Conservation (phyloP, 1,140 invertebrate species). For the Laodelphax striatellus region DNA sequence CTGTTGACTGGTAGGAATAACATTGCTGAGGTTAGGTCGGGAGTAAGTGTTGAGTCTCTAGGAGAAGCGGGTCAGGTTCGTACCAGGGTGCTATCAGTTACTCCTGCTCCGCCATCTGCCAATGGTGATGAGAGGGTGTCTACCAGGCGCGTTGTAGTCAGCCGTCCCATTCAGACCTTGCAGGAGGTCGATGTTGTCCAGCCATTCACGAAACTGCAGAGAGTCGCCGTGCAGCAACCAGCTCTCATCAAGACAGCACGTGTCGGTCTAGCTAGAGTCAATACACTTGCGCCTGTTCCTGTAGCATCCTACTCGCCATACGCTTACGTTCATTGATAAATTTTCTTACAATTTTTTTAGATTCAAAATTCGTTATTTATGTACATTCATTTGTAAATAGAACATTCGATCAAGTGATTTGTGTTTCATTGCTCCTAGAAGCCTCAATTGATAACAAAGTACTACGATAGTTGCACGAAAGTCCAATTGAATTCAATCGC, state of each 20-base stretch:
- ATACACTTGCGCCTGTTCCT: slow-evolving; percentile 31
- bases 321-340: background rate
- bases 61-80: slow-evolving; percentile 32
- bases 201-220: slow-evolving; percentile 41
- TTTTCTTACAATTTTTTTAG: too few relatives aligned
- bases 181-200: slow-evolving; percentile 44
- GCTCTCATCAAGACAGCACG: slow-evolving; percentile 36
- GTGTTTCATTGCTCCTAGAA: too few relatives aligned
- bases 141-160: slow-evolving; percentile 47
- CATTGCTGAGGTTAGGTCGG: slow-evolving; percentile 33
- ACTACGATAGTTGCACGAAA: too few relatives aligned
- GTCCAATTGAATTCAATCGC: too few relatives aligned
- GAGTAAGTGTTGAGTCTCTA: slow-evolving; percentile 20
- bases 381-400: too few relatives aligned
- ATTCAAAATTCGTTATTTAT: too few relatives aligned
- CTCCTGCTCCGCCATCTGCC: slow-evolving; percentile 37
- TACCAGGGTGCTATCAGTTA: slow-evolving; percentile 42
- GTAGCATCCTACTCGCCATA: slow-evolving; percentile 9
- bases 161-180: slow-evolving; percentile 46
- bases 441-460: too few relatives aligned
- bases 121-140: slow-evolving; percentile 42
- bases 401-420: too few relatives aligned
- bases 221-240: slow-evolving; percentile 36
- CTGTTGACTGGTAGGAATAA: slow-evolving; percentile 35
- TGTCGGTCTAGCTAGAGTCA: slow-evolving; percentile 33